Conservation (phyloP, 2,797 vertebrate species). For the Discoglossus pictus region DNA sequence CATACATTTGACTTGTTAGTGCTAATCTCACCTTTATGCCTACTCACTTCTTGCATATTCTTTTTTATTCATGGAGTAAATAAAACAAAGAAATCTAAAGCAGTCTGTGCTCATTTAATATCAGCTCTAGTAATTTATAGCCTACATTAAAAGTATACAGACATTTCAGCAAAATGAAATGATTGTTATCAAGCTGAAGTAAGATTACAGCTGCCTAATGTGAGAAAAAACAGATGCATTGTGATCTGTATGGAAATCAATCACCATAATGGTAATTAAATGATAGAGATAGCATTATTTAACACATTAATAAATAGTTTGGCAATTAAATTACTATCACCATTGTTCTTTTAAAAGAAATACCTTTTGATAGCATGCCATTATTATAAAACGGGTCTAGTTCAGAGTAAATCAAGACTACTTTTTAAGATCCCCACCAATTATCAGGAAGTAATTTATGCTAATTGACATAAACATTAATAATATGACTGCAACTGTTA, state of each 20-base stretch:
- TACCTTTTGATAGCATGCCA: slow-evolving; percentile 22
- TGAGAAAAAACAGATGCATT: slow-evolving; percentile 3
- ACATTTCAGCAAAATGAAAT: background rate
- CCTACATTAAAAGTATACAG: background rate
- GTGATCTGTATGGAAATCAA: slow-evolving; percentile 5
- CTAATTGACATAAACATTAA: slow-evolving; percentile 3
- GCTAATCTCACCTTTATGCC: no score
- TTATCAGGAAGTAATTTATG: slow-evolving; percentile 30
- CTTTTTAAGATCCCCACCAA: slow-evolving; percentile 33
- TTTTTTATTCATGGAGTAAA: no score
- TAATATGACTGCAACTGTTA: background rate
- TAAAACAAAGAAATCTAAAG: no score
- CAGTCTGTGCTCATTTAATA: no score
- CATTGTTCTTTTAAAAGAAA: slow-evolving; percentile 28
- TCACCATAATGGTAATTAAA: slow-evolving; percentile 38
- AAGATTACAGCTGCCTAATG: background rate
- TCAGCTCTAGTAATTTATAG: no score
- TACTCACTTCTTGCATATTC: no score
- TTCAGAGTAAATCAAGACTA: slow-evolving; percentile 12
- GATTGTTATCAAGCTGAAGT: slow-evolving; percentile 7
- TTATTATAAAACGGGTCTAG: slow-evolving; percentile 28
- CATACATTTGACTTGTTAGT: no score
- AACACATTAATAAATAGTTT: slow-evolving; percentile 55
- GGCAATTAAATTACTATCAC: slow-evolving; percentile 40
- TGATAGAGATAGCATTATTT: slow-evolving; percentile 44